Conservation (phyloP, 2,888 invertebrate species). For the Tachina fera region DNA sequence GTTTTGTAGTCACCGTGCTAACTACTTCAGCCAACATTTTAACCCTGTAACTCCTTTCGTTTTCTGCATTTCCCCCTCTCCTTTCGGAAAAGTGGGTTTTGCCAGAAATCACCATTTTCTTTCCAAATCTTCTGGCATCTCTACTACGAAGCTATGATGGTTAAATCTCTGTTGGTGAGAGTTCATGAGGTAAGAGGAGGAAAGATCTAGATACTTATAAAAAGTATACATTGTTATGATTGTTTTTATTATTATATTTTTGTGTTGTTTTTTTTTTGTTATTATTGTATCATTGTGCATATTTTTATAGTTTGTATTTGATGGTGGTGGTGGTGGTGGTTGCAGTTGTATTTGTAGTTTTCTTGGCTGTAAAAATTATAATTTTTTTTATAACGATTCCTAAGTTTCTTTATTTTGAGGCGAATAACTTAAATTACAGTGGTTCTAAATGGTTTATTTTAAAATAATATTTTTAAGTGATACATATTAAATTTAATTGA, state of each 20-base stretch:
- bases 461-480: too few species aligned
- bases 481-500: too few species aligned
- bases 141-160: background rate
- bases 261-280: slow-evolving; percentile 42
- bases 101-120: too few species aligned
- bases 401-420: slow-evolving; percentile 36
- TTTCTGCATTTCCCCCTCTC: too few species aligned
- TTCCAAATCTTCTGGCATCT: background rate
- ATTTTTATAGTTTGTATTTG: slow-evolving; percentile 19
- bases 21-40: too few species aligned
- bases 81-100: too few species aligned
- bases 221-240: slow-evolving; percentile 70
- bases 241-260: slow-evolving; percentile 66
- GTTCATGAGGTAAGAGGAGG: slow-evolving; percentile 1
- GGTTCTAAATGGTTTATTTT: background rate
- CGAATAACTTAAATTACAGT: slow-evolving; percentile 29
- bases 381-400: slow-evolving; percentile 80
- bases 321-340: slow-evolving; percentile 17
- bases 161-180: background rate
- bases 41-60: too few species aligned
- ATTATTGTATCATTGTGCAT: slow-evolving; percentile 31
- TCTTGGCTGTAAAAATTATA: slow-evolving; percentile 81
- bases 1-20: too few species aligned
- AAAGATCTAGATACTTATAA: slow-evolving; percentile 58
- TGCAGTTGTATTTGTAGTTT: slow-evolving; percentile 71